A percentile compares a stretch with the other conserved stretches of the same genome.
These are phyloP conservation scores for Drosophila pseudoananassae DNA, from an alignment of 1,140 invertebrate genomes.

Conservation along the genomic window DNA sequence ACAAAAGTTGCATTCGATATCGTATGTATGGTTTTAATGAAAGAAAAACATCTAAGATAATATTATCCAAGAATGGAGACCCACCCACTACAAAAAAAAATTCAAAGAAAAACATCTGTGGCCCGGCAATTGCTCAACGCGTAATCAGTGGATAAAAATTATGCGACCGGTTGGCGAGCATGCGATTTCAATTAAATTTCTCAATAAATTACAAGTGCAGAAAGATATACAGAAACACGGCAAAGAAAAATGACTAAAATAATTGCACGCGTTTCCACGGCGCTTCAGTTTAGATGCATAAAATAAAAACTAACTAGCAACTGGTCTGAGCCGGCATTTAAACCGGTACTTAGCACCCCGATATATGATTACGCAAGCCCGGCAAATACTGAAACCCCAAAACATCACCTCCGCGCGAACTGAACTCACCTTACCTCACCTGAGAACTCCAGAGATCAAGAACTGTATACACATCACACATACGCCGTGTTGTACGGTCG, in stretches of 20 bases:
- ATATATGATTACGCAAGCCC: slow-evolving; percentile 65
- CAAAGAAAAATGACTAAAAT: slow-evolving; percentile 30
- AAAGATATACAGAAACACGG: slow-evolving; percentile 28
- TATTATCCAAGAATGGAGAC: slow-evolving; percentile 2
- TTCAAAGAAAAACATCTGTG: slow-evolving; percentile 15
- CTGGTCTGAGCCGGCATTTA: slow-evolving; percentile 58
- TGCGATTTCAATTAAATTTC: slow-evolving; percentile 79
- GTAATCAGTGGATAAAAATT: slow-evolving; percentile 57
- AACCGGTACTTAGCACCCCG: slow-evolving; percentile 71
- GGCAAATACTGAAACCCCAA: slow-evolving; percentile 42
- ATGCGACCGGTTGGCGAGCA: slow-evolving; percentile 61
- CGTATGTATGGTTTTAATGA: neutral
- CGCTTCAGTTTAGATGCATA: slow-evolving; percentile 64
- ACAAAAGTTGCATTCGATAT: neutral
- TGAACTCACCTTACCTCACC: slow-evolving; percentile 22
- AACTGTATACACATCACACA: slow-evolving; percentile 41
- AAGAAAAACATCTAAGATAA: slow-evolving; percentile 10
- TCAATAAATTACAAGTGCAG: slow-evolving; percentile 75
- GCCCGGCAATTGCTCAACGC: slow-evolving; percentile 42
- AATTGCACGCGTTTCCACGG: slow-evolving; percentile 36
- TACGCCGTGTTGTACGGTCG: slow-evolving; percentile 40
- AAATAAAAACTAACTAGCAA: slow-evolving; percentile 48
- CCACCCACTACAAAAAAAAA: slow-evolving; percentile 20
- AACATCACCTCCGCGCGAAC: slow-evolving; percentile 32
- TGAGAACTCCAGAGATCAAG: slow-evolving; percentile 23